Evolutionary conservation across 2,113 vertebrate genomes (phyloP).

Genomic region (Uropsilus gracilis): DNA sequence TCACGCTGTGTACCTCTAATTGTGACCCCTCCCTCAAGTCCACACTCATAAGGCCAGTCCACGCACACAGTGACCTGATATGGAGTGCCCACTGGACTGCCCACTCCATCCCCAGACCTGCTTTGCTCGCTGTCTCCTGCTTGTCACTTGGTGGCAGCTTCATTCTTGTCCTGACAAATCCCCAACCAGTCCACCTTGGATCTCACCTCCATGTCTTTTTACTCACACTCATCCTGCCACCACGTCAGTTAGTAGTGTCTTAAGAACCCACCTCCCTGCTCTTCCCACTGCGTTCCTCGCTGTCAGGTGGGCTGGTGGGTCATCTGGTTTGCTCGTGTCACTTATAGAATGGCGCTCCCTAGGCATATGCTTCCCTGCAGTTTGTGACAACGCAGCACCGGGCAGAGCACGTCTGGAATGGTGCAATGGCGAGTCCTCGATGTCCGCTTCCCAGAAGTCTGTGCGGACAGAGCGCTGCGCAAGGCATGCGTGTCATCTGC

Average conservation of each 20-base stretch:
- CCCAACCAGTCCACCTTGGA: neutral
- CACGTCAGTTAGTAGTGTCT: neutral
- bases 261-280: neutral
- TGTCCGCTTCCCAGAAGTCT: too few species aligned
- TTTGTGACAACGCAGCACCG: too few species aligned
- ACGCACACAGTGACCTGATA: neutral
- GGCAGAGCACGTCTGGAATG: too few species aligned
- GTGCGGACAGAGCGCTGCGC: too few species aligned
- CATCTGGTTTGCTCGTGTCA: neutral
- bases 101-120: neutral
- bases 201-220: neutral
- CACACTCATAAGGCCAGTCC: neutral
- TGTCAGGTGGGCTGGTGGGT: neutral
- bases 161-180: neutral
- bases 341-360: neutral
- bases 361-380: too few species aligned
- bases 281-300: neutral
- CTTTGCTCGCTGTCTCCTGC: neutral
- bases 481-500: too few species aligned
- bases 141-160: neutral
- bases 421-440: too few species aligned
- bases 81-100: neutral
- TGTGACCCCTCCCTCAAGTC: neutral
- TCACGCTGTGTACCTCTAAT: neutral
- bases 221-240: neutral